Conservation (phyloP, 1,140 invertebrate genomes). For the Bombyx mori region DNA sequence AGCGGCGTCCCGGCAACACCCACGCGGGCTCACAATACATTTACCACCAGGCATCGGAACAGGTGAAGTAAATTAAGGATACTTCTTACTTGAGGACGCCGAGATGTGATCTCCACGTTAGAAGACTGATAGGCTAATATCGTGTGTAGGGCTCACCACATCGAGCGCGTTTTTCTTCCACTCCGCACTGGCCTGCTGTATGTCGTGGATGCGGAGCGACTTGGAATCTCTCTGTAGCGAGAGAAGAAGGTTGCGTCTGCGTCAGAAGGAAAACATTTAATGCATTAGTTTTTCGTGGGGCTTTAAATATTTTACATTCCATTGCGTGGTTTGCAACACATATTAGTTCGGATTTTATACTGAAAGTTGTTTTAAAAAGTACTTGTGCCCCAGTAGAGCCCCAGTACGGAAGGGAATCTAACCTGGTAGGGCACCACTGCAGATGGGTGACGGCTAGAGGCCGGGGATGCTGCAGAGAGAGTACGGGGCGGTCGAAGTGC, state of each 20-base stretch:
- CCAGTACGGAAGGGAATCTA: slow-evolving; percentile 1
- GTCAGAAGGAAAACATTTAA: slow-evolving; percentile 13
- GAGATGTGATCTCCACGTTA: too few relatives aligned
- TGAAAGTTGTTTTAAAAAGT: background rate
- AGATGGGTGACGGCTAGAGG: slow-evolving; percentile 78
- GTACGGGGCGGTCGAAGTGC: slow-evolving; percentile 88
- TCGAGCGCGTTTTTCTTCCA: slow-evolving; percentile 15
- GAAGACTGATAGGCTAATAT: too few relatives aligned
- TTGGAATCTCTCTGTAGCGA: slow-evolving; percentile 81
- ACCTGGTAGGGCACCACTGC: slow-evolving; percentile 92
- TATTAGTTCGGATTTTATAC: background rate
- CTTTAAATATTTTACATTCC: background rate
- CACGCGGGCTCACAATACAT: too few relatives aligned
- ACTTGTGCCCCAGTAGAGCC: background rate
- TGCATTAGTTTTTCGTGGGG: background rate
- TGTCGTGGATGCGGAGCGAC: slow-evolving; percentile 82
- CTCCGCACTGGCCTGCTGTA: slow-evolving; percentile 79
- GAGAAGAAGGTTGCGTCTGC: slow-evolving; percentile 81
- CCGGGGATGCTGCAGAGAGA: slow-evolving; percentile 79
- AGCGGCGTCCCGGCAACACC: too few relatives aligned
- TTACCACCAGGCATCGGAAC: too few relatives aligned
- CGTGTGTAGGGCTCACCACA: slow-evolving; percentile 16
- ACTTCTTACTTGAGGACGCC: too few relatives aligned
- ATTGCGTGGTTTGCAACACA: background rate
- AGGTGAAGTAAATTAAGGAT: too few relatives aligned